Percentiles rank a stretch among this genome's conserved stretches.
Evolutionary conservation across 2,113 vertebrate species (phyloP).

Genomic region (Laticauda laticaudata): DNA sequence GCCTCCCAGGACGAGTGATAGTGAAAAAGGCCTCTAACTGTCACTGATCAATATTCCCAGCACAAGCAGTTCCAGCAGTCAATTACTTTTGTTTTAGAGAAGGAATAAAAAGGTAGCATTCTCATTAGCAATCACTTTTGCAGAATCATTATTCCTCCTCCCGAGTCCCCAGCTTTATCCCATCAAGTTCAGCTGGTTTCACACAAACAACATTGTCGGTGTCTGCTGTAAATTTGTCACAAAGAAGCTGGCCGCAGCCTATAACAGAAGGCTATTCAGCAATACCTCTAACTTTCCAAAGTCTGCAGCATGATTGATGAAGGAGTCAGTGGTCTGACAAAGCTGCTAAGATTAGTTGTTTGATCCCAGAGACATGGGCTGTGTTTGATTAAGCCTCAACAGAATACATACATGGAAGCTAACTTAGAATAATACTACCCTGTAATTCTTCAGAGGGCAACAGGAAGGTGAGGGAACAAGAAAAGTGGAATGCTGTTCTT

Average conservation of each 20-base stretch:
- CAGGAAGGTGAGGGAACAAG: not conserved
- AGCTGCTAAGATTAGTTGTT: not conserved
- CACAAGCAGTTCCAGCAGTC: conserved; percentile 59
- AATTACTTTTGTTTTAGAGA: conserved; percentile 62
- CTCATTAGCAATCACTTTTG: conserved; percentile 48
- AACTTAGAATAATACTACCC: conserved; percentile 25
- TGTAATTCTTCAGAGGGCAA: conserved; percentile 19
- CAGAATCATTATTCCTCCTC: conserved; percentile 13
- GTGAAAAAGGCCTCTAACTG: conserved; percentile 59
- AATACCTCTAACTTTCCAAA: conserved; percentile 5
- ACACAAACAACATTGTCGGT: conserved; percentile 18
- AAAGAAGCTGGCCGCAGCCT: not conserved
- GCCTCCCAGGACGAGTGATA: conserved; percentile 65
- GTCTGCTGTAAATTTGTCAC: not conserved
- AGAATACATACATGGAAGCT: conserved; percentile 22
- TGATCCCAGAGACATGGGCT: conserved; percentile 16
- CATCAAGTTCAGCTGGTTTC: conserved; percentile 1
- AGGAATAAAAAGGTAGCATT: conserved; percentile 44
- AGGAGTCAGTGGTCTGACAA: not conserved
- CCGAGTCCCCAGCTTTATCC: not conserved
- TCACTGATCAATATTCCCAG: conserved; percentile 67
- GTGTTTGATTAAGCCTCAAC: conserved; percentile 38
- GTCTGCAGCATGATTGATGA: not conserved
- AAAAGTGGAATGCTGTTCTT: not conserved
- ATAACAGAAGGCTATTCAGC: conserved; percentile 5